These are phyloP conservation scores for Amiota mariae DNA, from an alignment of 2,888 invertebrate genomes.

Conservation along the genomic window DNA sequence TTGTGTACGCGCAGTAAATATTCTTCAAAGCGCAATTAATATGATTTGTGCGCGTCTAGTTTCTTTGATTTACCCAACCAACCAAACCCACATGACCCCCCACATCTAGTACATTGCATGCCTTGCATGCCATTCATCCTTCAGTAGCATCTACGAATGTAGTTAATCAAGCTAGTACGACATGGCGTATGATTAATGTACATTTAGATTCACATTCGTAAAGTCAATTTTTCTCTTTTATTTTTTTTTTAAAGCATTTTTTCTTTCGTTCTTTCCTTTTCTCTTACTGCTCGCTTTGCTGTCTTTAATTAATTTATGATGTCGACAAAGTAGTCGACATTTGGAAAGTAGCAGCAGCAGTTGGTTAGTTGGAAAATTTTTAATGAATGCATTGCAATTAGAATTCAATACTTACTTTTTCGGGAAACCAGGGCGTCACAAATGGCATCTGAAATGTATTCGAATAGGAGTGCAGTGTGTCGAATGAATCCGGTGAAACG, in stretches of 20 bases:
- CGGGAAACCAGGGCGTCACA: slow-evolving; percentile 94
- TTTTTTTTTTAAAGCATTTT: neutral
- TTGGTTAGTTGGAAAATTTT: neutral
- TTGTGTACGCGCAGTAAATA: slow-evolving; percentile 59
- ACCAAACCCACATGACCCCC: slow-evolving; percentile 15
- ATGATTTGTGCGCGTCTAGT: slow-evolving; percentile 57
- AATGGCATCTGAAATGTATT: slow-evolving; percentile 97
- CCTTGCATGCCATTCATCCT: neutral
- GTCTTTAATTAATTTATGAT: slow-evolving; percentile 26
- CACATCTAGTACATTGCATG: neutral
- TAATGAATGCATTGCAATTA: slow-evolving; percentile 22
- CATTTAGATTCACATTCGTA: neutral
- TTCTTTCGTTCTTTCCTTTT: neutral
- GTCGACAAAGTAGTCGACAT: no score
- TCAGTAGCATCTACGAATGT: neutral
- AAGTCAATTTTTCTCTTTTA: neutral
- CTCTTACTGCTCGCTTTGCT: neutral
- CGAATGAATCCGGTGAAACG: slow-evolving; percentile 93
- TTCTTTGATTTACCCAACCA: slow-evolving; percentile 4
- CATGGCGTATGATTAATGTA: slow-evolving; percentile 16
- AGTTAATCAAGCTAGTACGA: slow-evolving; percentile 20
- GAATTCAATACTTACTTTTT: slow-evolving; percentile 80
- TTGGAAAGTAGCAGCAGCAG: neutral
- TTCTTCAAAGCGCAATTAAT: slow-evolving; percentile 68
- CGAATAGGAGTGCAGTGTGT: slow-evolving; percentile 93